Evolutionary conservation across 2,888 invertebrate genomes (phyloP).

Genomic region (Rotaria socialis): DNA sequence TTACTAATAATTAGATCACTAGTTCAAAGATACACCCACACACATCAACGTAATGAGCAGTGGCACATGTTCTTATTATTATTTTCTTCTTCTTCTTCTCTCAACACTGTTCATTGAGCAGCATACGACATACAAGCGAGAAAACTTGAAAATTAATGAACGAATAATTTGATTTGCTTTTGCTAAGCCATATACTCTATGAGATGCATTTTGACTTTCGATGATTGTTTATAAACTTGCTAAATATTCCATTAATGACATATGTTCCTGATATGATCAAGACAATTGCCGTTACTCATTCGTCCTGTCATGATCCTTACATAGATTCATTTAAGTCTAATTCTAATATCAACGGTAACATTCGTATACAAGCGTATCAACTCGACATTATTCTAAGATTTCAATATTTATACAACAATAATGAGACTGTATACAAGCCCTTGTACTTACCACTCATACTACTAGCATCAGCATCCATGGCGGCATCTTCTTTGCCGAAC

Average conservation of each 20-base stretch:
- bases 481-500: not conserved
- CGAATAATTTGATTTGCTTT: not conserved
- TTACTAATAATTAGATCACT: not conserved
- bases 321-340: not conserved
- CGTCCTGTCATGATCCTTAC: not conserved
- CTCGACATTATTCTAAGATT: not conserved
- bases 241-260: not conserved
- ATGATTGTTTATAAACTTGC: not conserved
- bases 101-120: not conserved
- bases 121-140: too few species aligned
- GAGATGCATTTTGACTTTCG: not conserved
- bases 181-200: not conserved
- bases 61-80: not conserved
- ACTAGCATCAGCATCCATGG: not conserved
- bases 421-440: not conserved
- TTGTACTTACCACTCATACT: constrained; percentile 4
- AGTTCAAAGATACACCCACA: not conserved
- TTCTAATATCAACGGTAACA: not conserved
- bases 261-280: not conserved
- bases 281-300: not conserved
- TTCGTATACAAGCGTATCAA: too few species aligned
- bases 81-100: not conserved
- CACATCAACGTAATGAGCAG: not conserved
- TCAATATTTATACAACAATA: not conserved
- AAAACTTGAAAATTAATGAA: too few species aligned